Evolutionary conservation across 2,888 invertebrate species (phyloP), one percentile per base, ranked within the genome.

Genomic region (Pseudoips prasinana): DNA sequence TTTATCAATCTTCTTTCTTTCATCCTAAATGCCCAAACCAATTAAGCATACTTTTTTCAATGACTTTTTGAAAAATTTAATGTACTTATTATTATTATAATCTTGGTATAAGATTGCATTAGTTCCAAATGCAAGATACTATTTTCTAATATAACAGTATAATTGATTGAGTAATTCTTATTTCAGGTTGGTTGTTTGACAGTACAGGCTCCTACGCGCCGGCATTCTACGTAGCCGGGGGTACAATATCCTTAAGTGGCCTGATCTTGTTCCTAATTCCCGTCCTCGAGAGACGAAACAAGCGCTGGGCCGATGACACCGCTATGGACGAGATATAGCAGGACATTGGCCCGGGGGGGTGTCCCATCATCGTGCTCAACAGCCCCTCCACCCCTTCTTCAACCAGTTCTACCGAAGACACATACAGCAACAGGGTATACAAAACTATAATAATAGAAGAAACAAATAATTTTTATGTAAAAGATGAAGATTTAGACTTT

Each of bases 201-300:
- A 79, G 89, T 7, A 90, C 93, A 3, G 57, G 89, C 1, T 94
- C 95, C 8, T 98, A 97, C 85, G 91, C 95, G 61, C 94, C 95
- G 8, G 96, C 95, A 0, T 99, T 99, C 83, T 92, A 93, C 58
- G 90, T 98, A 39, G 96, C 97, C 9, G 99, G 99, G 3, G 82
- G 91, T 0, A 92, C 95, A 70, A 96, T 98, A 38, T 93, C 95
- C 2, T 46, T 95, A 25, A 97, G 97, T 68, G 98, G 98, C 7
- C 29, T 96, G 24, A 95, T 98, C 89, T 90, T 98, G 42, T 98
- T 96, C 78, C 77, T 92, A 43, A 95, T 97, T 66, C 96, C 96
- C 4, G 79, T 92, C 33, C 57, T 96, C 29, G 94, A 94, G 71
- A 90, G 71, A 57, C 69, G 78, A 33, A 68, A 58, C 39, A 53